Conservation (phyloP, 1,140 invertebrate species). For the Chionoecetes opilio region DNA sequence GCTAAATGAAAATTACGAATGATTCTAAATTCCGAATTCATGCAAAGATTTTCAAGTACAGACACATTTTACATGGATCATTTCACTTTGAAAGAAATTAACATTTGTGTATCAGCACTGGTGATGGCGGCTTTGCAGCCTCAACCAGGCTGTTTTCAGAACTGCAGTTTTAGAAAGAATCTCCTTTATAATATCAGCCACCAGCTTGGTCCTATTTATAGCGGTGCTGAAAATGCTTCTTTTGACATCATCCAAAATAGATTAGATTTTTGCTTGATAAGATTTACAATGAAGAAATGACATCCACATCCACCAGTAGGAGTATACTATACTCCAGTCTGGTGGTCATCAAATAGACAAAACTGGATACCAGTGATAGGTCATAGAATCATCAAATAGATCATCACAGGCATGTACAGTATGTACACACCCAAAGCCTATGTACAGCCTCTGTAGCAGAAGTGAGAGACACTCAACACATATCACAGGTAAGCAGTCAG, state of each 20-base stretch:
- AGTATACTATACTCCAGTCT: conserved; percentile 64
- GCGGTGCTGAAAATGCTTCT: too few relatives aligned
- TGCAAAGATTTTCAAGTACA: not conserved
- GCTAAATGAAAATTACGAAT: not conserved
- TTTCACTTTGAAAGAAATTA: not conserved
- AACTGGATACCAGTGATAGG: conserved; percentile 77
- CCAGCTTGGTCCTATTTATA: too few relatives aligned
- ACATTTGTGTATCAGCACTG: not conserved
- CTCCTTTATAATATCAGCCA: too few relatives aligned
- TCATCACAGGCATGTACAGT: conserved; percentile 29
- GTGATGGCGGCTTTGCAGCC: not conserved
- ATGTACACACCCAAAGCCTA: conserved; percentile 55
- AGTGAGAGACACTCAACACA: conserved; percentile 37
- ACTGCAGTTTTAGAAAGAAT: not conserved
- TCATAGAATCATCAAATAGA: conserved; percentile 68
- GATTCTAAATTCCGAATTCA: not conserved
- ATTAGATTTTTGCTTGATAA: not conserved
- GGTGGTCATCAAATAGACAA: conserved; percentile 50
- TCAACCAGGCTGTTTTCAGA: not conserved
- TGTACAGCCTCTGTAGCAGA: conserved; percentile 48
- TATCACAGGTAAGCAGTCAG: conserved; percentile 66
- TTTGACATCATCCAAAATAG: not conserved
- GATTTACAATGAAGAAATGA: conserved; percentile 2
- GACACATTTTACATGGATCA: not conserved
- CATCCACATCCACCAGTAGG: conserved; percentile 8